These are phyloP conservation scores for Campoletis sonorensis DNA, from an alignment of 1,140 invertebrate genomes.

Conservation along the genomic window DNA sequence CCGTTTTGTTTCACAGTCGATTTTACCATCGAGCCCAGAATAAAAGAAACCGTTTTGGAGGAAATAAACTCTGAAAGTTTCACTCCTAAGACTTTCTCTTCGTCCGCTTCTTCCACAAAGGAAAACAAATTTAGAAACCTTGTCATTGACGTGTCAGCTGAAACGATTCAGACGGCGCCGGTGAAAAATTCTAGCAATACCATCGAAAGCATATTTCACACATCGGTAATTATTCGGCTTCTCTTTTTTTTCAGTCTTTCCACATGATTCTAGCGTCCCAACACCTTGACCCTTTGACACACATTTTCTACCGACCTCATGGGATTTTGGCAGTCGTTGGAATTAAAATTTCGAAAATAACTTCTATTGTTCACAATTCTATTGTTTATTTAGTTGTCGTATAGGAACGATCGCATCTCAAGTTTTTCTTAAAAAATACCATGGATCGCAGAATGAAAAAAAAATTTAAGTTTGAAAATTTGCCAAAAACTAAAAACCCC, in stretches of 20 bases:
- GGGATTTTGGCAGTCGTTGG: too few species aligned
- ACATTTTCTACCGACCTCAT: too few species aligned
- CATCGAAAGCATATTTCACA: conserved; percentile 73
- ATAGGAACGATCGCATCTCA: too few species aligned
- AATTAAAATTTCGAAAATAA: too few species aligned
- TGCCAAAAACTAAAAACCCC: too few species aligned
- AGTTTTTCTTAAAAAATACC: too few species aligned
- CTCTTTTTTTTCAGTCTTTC: too few species aligned
- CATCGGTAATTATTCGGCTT: conserved; percentile 67
- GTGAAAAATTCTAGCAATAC: conserved; percentile 56
- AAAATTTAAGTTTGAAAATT: too few species aligned
- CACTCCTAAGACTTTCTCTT: conserved; percentile 70
- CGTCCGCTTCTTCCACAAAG: conserved; percentile 63
- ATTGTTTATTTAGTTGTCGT: too few species aligned
- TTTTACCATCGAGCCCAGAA: conserved; percentile 69
- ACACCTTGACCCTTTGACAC: not conserved
- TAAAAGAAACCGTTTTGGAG: conserved; percentile 65
- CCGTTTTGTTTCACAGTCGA: conserved; percentile 64
- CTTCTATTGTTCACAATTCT: too few species aligned
- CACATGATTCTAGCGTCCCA: too few species aligned
- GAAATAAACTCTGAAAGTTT: conserved; percentile 75
- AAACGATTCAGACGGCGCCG: conserved; percentile 71
- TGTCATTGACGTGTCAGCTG: conserved; percentile 70
- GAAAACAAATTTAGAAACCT: conserved; percentile 72
- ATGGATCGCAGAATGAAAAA: too few species aligned